Base-by-base conservation (phyloP, 2,797 vertebrate genomes). In the Pseudopleuronectes americanus region DNA sequence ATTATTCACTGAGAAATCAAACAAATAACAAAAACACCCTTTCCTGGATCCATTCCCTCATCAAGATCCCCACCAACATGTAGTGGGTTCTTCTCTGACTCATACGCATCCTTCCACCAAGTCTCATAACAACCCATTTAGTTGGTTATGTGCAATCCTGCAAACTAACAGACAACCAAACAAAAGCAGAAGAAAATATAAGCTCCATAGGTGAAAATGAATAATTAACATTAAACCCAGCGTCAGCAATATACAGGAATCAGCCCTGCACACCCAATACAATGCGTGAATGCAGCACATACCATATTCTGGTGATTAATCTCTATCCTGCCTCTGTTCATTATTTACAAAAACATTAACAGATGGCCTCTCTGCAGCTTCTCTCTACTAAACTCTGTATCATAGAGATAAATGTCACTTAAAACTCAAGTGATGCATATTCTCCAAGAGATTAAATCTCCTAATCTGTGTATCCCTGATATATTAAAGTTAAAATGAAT, bases 401-500 rank as follows among this genome's bases (percentile, higher is more conserved):
- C 64, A 79, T 51, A 31, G 60, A 76, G 79, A 90, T 89, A 89
- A 84, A 92, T 90, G 86, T 89, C 83, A 89, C 83, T 90, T 90
- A 84, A 79, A 89, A 89, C 85, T 77, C 68, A 73, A 87, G 77
- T 78, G 78, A 88, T 84, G 80, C 85, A 84, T 90, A 84, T 84
- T 89, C 79, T 57, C 36, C 0, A 57, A 38, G 56, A 79, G 84
- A 85, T 90, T 88, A 90, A 84, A 86, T 89, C 74, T 87, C 66
- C 70, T 91, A 88, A 91, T 93, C 89, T 90, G 85, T 80, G 84
- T 82, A 79, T 90, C 86, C 78, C 77, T 87, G 85, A 80, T 88
- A 83, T 85, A 86, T 82, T 80, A 79, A 84, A 85, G 59, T 81
- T 74, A 54, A 85, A 84, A 85, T 80, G 74, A 86, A 83, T 77